Base-by-base conservation (phyloP, 2,888 invertebrate species). In the Drosophila lacicola region DNA sequence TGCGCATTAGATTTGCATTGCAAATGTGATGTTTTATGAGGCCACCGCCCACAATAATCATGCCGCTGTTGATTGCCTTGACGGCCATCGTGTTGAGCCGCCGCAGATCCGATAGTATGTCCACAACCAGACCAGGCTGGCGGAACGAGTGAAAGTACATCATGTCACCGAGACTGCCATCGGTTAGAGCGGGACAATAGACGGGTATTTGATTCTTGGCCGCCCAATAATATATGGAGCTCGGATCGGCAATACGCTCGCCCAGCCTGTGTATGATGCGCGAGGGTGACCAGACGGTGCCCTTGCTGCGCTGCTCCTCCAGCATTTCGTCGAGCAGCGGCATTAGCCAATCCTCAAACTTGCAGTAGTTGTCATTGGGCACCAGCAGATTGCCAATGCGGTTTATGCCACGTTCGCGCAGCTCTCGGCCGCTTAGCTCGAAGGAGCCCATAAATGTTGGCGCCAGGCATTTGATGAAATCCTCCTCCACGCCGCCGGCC, bases 1-100 rank as follows among this genome's bases (percentile, higher is more conserved):
- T 99, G 80, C 99, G 96, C 99, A 99, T 99, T 61, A 99, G 94
- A 94, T 99, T 99, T 2, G 99, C 99, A 94, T 99, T 99, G 93
- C 98, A 98, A 82, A 99, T 98, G 91, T 99, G 99, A 93, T 99
- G 99, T 93, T 99, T 99, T n/a, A 99, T 94, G 0, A 99, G 93
- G 9, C 99, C 99, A 1, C 99, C 99, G 4, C 99, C 99, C 65
- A 99, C 92, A 70, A 99, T 98, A 41, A 99, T 96, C 95, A 99
- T 97, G 11, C 99, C 99, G n/a, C 97, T 96, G 90, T 98, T 96
- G 25, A 95, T 93, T 0, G 99, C 97, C 91, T 97, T 97, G 10
- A 99, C 96, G 14, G 99, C 97, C 95, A 99, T 97, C 19, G 96
- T 95, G 93, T 99, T 99, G 29, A 99, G 93, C 60, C 97, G 94